Evolutionary conservation across 2,113 vertebrate genomes (phyloP).

Genomic region (Scatophagus argus): DNA sequence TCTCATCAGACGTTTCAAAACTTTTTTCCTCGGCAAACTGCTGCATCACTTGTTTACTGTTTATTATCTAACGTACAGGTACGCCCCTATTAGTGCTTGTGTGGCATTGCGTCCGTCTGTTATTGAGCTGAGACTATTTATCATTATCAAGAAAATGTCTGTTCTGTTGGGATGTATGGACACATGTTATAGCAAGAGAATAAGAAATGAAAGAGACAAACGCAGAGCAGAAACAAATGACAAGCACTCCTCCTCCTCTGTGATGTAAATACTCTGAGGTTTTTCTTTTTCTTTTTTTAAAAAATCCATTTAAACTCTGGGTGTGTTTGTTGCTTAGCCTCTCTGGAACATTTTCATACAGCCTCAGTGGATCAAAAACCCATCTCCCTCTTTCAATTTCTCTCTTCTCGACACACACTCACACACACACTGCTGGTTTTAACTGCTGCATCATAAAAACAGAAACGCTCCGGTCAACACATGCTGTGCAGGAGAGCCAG

Average conservation of each 20-base stretch:
- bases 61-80: conserved; percentile 1
- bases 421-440: conserved; percentile 18
- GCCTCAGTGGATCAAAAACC: conserved; percentile 48
- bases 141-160: conserved; percentile 35
- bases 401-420: neutral
- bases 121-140: conserved; percentile 44
- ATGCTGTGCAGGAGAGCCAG: conserved; percentile 10
- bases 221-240: conserved; percentile 37
- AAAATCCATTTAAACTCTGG: conserved; percentile 74
- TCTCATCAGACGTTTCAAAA: conserved; percentile 1
- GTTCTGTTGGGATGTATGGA: conserved; percentile 50
- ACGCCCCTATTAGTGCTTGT: conserved; percentile 15
- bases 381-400: conserved; percentile 4
- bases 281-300: conserved; percentile 53
- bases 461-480: conserved; percentile 34
- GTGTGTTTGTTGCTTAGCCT: conserved; percentile 84
- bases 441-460: conserved; percentile 38
- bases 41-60: conserved; percentile 10
- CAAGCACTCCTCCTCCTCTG: conserved; percentile 49
- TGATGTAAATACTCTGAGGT: conserved; percentile 78
- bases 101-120: conserved; percentile 23
- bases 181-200: conserved; percentile 27
- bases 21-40: neutral
- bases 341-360: conserved; percentile 75
- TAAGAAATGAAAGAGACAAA: conserved; percentile 35